Conservation (phyloP, 2,797 vertebrate genomes). For the Echeneis naucrates region DNA sequence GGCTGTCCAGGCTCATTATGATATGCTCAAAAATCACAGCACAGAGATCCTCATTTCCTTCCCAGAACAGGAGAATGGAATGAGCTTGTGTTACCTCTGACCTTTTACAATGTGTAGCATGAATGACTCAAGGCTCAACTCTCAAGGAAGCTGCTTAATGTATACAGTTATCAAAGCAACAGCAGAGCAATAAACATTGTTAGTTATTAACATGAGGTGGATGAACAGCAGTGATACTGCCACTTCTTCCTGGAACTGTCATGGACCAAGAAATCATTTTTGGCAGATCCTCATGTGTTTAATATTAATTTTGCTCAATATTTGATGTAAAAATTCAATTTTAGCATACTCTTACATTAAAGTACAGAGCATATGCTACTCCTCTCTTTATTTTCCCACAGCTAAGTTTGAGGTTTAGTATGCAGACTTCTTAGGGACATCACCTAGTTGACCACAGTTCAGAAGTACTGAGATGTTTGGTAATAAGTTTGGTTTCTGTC, state of each 20-base stretch:
- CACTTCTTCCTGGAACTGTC: conserved; percentile 15
- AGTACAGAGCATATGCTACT: background rate
- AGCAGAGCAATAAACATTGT: conserved; percentile 20
- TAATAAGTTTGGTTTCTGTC: conserved; percentile 60
- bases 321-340: conserved; percentile 38
- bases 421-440: conserved; percentile 1
- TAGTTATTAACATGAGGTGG: conserved; percentile 6
- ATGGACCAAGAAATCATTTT: background rate
- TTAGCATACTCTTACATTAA: conserved; percentile 23
- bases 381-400: conserved; percentile 10
- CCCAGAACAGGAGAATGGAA: conserved; percentile 28
- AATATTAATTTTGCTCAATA: background rate
- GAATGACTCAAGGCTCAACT: conserved; percentile 29
- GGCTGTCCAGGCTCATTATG: conserved; percentile 60
- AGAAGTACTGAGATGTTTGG: conserved; percentile 23
- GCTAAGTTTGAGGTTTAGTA: conserved; percentile 1
- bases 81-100: conserved; percentile 47
- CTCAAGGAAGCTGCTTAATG: conserved; percentile 10
- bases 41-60: conserved; percentile 36
- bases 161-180: conserved; percentile 18
- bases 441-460: conserved; percentile 44
- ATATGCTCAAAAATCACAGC: conserved; percentile 39
- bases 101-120: conserved; percentile 34
- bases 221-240: conserved; percentile 11
- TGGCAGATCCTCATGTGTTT: conserved; percentile 5